phyloP scores from a whole-genome alignment of 1,140 invertebrate genomes.

The Drosophila ananassae region DNA sequence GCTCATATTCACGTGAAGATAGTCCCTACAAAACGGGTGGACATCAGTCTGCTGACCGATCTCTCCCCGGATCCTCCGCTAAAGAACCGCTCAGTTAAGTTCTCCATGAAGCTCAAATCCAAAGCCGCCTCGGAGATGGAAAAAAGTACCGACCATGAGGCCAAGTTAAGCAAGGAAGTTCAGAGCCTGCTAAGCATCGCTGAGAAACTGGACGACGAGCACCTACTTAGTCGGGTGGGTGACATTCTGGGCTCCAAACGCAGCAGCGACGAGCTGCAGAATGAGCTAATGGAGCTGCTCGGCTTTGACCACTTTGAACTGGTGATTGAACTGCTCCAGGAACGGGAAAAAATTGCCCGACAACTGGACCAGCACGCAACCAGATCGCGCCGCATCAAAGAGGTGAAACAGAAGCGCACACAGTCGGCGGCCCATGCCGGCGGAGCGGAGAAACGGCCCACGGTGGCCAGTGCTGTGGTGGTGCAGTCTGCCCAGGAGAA shows the following conservation, averaged over 20 bases:
- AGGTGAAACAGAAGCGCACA: conserved; percentile 52
- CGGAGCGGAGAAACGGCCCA: conserved; percentile 55
- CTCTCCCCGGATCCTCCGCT: conserved; percentile 55
- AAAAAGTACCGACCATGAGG: conserved; percentile 6
- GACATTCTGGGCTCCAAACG: conserved; percentile 87
- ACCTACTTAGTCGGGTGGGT: conserved; percentile 87
- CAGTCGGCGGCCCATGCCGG: conserved; percentile 19
- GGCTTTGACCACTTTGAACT: conserved; percentile 94
- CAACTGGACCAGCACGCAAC: conserved; percentile 82
- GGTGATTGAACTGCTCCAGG: conserved; percentile 90
- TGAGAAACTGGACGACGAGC: conserved; percentile 85
- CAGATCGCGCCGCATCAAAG: conserved; percentile 69
- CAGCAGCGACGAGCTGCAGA: conserved; percentile 91
- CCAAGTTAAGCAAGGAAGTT: conserved; percentile 82
- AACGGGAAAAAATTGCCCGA: conserved; percentile 87
- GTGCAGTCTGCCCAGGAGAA: conserved; percentile 94
- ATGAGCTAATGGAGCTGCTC: conserved; percentile 94
- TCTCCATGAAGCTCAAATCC: conserved; percentile 80
- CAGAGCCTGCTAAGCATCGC: conserved; percentile 64
- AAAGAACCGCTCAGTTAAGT: conserved; percentile 61
- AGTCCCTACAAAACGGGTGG: conserved; percentile 26
- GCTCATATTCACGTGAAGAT: conserved; percentile 54
- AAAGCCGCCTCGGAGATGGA: conserved; percentile 76
- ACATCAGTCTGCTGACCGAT: conserved; percentile 61
- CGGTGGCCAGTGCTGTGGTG: conserved; percentile 86